Conservation (phyloP, 2,797 vertebrate species). For the Chaunax sp. region DNA sequence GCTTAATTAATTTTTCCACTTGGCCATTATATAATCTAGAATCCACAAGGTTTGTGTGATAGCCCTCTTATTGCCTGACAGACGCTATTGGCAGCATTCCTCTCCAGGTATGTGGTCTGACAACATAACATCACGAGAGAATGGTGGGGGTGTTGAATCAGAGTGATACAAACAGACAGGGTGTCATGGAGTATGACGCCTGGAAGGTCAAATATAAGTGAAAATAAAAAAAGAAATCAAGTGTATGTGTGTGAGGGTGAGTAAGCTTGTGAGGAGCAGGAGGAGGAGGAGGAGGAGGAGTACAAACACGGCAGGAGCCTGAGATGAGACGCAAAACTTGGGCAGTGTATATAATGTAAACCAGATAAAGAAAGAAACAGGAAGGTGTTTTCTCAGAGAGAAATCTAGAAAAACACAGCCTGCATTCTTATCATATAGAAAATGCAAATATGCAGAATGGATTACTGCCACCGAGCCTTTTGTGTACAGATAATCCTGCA, state of each 20-base stretch:
- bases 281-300: slow-evolving; percentile 17
- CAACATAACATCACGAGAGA: slow-evolving; percentile 62
- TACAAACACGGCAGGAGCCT: slow-evolving; percentile 36
- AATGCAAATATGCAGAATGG: slow-evolving; percentile 30
- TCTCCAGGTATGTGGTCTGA: slow-evolving; percentile 72
- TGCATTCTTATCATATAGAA: slow-evolving; percentile 17
- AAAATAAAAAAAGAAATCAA: slow-evolving; percentile 39
- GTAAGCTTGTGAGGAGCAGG: slow-evolving; percentile 30
- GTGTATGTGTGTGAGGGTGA: slow-evolving; percentile 36
- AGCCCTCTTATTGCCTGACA: slow-evolving; percentile 45
- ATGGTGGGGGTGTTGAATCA: slow-evolving; percentile 70
- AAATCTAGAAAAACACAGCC: slow-evolving; percentile 9
- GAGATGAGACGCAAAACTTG: slow-evolving; percentile 27
- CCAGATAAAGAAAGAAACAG: slow-evolving; percentile 7
- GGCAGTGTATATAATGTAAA: slow-evolving; percentile 14
- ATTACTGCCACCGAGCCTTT: slow-evolving; percentile 30
- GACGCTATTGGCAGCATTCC: slow-evolving; percentile 72
- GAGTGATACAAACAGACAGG: slow-evolving; percentile 81
- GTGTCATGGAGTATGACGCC: slow-evolving; percentile 80
- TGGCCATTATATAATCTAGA: slow-evolving; percentile 48
- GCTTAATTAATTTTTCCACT: slow-evolving; percentile 43
- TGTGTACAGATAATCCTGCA: slow-evolving; percentile 45
- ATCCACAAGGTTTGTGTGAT: slow-evolving; percentile 46
- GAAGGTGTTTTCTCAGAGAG: slow-evolving; percentile 25
- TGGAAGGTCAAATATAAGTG: slow-evolving; percentile 70